A percentile compares a stretch with the other conserved stretches of the same genome.
These are phyloP conservation scores for Mobula birostris DNA, from an alignment of 2,113 vertebrate genomes.

Conservation along the genomic window DNA sequence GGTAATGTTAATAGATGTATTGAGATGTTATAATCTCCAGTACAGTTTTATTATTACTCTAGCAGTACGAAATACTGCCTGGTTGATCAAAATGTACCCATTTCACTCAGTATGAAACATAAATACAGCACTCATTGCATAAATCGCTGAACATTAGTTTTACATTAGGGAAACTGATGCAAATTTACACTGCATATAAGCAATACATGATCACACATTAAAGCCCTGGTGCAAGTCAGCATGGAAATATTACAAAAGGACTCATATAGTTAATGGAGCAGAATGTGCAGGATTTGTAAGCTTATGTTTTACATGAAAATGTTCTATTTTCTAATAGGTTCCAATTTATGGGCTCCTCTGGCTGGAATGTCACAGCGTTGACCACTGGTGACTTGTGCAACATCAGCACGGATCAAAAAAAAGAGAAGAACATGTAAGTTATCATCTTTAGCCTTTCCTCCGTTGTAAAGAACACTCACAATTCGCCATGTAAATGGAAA, in stretches of 20 bases:
- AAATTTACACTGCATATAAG: neutral
- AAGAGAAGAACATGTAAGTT: neutral
- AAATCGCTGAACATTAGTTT: neutral
- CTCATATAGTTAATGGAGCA: neutral
- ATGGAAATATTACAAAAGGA: neutral
- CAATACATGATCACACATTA: neutral
- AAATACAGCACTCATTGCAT: neutral
- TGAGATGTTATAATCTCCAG: conserved; percentile 2
- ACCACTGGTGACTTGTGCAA: neutral
- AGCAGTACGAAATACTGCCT: neutral
- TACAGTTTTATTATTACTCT: neutral
- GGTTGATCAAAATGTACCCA: neutral
- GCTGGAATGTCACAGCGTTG: neutral
- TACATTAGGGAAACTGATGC: neutral
- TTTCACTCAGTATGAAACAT: neutral
- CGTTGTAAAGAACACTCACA: no score
- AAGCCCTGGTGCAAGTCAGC: neutral
- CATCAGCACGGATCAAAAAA: neutral
- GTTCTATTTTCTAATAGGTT: conserved; percentile 11
- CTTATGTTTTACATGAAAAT: neutral
- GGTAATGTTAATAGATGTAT: conserved; percentile 27
- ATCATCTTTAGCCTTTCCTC: neutral
- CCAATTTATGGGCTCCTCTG: neutral
- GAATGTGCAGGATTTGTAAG: neutral
- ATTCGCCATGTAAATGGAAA: neutral